phyloP scores from a whole-genome alignment of 2,888 invertebrate species.

The Andrena chrysosceles region DNA sequence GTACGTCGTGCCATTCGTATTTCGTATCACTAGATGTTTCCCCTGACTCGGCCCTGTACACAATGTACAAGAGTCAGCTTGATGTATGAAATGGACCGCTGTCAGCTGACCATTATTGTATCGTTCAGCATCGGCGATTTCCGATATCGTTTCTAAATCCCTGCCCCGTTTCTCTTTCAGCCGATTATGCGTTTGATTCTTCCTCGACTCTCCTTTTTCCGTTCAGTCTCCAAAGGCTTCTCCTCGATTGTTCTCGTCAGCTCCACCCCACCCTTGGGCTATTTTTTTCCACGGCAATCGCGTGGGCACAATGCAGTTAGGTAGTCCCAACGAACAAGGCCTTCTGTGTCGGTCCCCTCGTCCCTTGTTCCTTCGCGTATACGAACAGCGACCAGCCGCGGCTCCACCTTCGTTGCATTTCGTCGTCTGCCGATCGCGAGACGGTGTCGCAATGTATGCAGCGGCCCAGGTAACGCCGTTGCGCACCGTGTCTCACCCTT shows the following conservation, averaged over 20 bases:
- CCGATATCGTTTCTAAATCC: slow-evolving; percentile 29
- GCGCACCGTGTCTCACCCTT: slow-evolving; percentile 13
- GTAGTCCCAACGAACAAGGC: slow-evolving; percentile 68
- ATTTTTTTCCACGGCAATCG: slow-evolving; percentile 50
- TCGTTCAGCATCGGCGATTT: no score
- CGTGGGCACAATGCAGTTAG: slow-evolving; percentile 73
- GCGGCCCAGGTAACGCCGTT: slow-evolving; percentile 30
- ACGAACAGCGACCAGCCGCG: slow-evolving; percentile 50
- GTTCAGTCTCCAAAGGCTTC: no score
- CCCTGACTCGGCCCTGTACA: no score
- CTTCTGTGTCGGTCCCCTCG: slow-evolving; percentile 72
- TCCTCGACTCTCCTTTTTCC: not conserved
- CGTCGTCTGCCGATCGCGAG: slow-evolving; percentile 45
- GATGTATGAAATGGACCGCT: no score
- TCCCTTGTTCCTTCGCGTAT: slow-evolving; percentile 55
- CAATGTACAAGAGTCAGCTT: no score
- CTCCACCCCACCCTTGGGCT: not conserved
- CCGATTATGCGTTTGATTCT: not conserved
- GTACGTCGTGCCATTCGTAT: no score
- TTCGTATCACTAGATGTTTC: no score
- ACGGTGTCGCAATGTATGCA: slow-evolving; percentile 49
- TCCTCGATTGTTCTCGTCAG: not conserved
- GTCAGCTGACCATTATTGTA: no score
- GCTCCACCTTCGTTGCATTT: slow-evolving; percentile 53
- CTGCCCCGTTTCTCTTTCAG: slow-evolving; percentile 13